A percentile compares a stretch with the other conserved stretches of the same genome.
These are phyloP conservation scores for Blastobasis lacticolella DNA, from an alignment of 2,888 invertebrate genomes.

Conservation along the genomic window DNA sequence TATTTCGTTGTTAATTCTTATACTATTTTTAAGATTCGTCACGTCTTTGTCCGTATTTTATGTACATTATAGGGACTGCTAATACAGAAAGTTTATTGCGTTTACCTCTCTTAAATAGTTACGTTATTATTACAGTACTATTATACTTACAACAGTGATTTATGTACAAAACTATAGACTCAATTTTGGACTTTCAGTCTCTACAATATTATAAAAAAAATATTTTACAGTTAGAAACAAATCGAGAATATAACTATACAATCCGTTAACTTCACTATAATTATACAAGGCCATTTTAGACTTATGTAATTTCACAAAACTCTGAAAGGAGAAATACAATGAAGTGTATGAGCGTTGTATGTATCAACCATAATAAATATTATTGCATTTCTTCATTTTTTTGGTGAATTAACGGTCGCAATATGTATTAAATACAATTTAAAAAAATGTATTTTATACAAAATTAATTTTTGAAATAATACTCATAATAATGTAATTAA, in stretches of 20 bases:
- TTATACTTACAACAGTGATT: constrained; percentile 69
- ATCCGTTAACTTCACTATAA: constrained; percentile 42
- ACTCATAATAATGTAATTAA: too few relatives aligned
- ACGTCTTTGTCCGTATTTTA: constrained; percentile 47
- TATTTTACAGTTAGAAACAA: constrained; percentile 51
- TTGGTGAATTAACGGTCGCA: too few relatives aligned
- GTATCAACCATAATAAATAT: too few relatives aligned
- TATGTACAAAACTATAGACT: constrained; percentile 73
- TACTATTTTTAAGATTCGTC: constrained; percentile 27
- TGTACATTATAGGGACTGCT: constrained; percentile 57
- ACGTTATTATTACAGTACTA: constrained; percentile 50
- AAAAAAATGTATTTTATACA: too few relatives aligned
- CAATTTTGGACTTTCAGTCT: constrained; percentile 74
- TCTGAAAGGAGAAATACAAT: constrained; percentile 23
- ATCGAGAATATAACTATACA: constrained; percentile 44
- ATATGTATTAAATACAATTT: too few relatives aligned
- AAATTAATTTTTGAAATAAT: too few relatives aligned
- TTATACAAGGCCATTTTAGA: constrained; percentile 61
- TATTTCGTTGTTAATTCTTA: constrained; percentile 37
- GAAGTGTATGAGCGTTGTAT: too few relatives aligned
- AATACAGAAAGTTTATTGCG: constrained; percentile 71
- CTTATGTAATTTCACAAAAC: constrained; percentile 27
- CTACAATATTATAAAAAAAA: constrained; percentile 59
- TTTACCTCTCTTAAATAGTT: constrained; percentile 63
- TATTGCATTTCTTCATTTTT: too few relatives aligned